Evolutionary conservation across 2,888 invertebrate genomes (phyloP), one percentile per base, ranked within the genome.

Genomic region (Clusia tigrina): DNA sequence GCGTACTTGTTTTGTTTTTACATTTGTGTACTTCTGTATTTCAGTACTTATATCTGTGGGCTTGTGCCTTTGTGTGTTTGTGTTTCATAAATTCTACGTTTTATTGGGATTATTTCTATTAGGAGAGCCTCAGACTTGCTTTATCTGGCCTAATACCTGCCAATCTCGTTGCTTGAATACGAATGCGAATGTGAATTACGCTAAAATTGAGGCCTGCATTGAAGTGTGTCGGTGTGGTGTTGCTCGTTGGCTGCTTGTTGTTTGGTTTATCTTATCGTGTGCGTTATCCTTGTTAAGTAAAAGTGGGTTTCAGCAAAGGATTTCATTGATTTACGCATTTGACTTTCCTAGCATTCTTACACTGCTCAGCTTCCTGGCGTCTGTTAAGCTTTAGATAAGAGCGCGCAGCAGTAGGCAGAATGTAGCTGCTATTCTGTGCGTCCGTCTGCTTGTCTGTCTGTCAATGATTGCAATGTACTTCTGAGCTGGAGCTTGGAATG

Each of bases 181-280:
- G n/a, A n/a, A n/a, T n/a, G n/a, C 58, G 56, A 65, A 66, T 60
- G n/a, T n/a, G 66, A 67, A 69, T 67, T 66, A 67, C 55, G 59
- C n/a, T 24, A 62, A 67, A 68, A 68, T 65, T 65, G 59, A 65
- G 9, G n/a, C n/a, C 42, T n/a, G n/a, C 18, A 22, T 22, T 20
- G 48, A 48, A 20, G 18, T n/a, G 3, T 42, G 42, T 42, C n/a
- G 12, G 10, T 42, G 12, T 10, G 3, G 9, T 42, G 42, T 20
- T 48, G 18, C 22, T 48, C n/a, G 48, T 48, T 20, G n/a, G 42
- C 42, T 42, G n/a, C 42, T 42, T 42, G 10, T 42, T 42, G n/a
- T 42, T 15, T 42, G n/a, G 12, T 15, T 5, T 42, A 6, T 42
- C 42, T 42, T 42, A 42, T 42, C 42, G 48, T n/a, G n/a, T n/a